Evolutionary conservation across 2,113 vertebrate genomes (phyloP).

Genomic region (Mirza zaza): DNA sequence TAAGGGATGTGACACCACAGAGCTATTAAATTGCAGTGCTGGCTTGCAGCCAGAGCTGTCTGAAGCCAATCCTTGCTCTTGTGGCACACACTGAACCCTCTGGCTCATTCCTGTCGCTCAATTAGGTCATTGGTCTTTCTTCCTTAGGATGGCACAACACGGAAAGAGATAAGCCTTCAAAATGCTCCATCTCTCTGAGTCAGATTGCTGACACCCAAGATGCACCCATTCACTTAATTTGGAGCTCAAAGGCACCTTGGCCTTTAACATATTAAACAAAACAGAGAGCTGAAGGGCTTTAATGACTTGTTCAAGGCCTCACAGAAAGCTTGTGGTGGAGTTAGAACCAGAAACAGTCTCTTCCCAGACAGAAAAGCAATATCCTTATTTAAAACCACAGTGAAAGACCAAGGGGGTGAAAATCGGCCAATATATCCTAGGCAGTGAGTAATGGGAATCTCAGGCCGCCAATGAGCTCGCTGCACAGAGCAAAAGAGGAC

Average conservation of each 20-base stretch:
- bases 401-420: not conserved
- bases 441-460: conserved; percentile 7
- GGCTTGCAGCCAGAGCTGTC: not conserved
- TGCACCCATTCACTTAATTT: not conserved
- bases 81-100: not conserved
- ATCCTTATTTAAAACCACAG: conserved; percentile 37
- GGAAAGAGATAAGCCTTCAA: not conserved
- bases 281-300: not conserved
- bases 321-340: not conserved
- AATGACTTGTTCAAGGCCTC: not conserved
- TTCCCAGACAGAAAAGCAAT: not conserved
- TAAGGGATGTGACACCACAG: not conserved
- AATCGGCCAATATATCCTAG: conserved; percentile 42
- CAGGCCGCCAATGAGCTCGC: conserved; percentile 33
- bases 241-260: not conserved
- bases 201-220: conserved; percentile 22
- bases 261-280: conserved; percentile 30
- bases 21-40: not conserved
- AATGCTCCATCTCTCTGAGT: not conserved
- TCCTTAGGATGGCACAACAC: not conserved
- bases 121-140: not conserved
- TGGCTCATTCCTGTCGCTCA: not conserved
- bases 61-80: not conserved
- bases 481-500: conserved; percentile 31
- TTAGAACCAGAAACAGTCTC: not conserved